Conservation (phyloP, 2,888 invertebrate genomes). For the Schizaphis graminum region DNA sequence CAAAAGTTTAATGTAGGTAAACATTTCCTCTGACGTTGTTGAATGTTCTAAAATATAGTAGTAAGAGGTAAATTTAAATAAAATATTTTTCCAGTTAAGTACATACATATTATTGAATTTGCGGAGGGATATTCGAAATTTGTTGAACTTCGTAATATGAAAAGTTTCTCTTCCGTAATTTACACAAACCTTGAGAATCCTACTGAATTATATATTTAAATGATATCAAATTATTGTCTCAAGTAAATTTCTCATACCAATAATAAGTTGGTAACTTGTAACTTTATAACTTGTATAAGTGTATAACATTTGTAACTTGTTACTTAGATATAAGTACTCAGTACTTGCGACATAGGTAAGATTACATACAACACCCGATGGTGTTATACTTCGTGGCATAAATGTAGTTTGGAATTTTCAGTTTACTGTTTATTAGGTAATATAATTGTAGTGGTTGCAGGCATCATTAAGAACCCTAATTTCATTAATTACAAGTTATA, state of each 20-base stretch:
- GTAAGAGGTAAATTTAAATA: neutral
- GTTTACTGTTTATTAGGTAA: neutral
- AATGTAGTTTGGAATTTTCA: neutral
- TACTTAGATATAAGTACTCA: neutral
- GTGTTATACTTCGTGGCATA: neutral
- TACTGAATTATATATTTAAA: no score
- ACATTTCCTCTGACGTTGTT: neutral
- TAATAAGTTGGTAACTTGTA: neutral
- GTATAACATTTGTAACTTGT: neutral
- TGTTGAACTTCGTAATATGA: neutral
- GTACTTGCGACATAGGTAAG: neutral
- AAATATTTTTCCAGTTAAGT: neutral
- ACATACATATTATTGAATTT: neutral
- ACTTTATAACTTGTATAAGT: neutral
- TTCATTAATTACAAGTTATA: constrained; percentile 2
- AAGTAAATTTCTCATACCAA: neutral
- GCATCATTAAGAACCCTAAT: neutral
- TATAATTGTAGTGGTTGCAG: neutral
- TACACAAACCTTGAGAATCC: neutral
- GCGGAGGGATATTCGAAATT: neutral
- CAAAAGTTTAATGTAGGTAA: no score
- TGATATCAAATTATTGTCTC: neutral
- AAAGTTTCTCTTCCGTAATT: neutral
- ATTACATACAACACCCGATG: neutral
- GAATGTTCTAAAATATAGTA: neutral